Base-by-base conservation (phyloP, 2,113 vertebrate species). In the Caracal caracal region DNA sequence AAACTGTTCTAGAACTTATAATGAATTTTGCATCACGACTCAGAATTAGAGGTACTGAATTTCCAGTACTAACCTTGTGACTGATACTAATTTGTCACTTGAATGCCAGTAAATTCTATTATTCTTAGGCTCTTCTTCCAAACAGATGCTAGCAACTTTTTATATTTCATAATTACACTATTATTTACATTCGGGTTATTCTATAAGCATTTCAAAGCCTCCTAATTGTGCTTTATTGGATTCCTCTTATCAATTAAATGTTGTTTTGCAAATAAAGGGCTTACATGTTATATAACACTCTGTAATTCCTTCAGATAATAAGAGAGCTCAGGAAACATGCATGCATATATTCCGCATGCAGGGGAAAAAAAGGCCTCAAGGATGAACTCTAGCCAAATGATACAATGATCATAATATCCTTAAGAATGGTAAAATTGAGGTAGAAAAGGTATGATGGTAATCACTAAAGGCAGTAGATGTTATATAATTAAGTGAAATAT, bases 1-100 rank as follows among this genome's bases (percentile, higher is more conserved):
- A 97, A 88, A 94, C 63, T 51, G 24, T 75, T 83, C 80, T 80
- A 84, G 63, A 65, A 94, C 28, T 84, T 96, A 22, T 13, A 80
- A 75, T 37, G 61, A 75, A 73, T 76, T 90, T 59, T 93, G 40
- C 7, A 43, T 40, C 59, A 66, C 35, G 65, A 81, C 11, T 12
- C n/a, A 59, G 4, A 90, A 88, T 68, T 40, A 68, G 59, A 86
- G 59, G 40, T 78, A 82, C 5, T 79, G 17, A 92, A 96, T 76
- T 83, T 12, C 19, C 35, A 95, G 85, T 13, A 91, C 59, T 78
- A 66, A 81, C 28, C n/a, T 68, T 92, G 71, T 71, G 35, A 90
- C 80, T 90, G 56, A 51, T 43, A 81, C 0, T 56, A 94, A 70
- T 95, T 88, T 90, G 24, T 61, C 71, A 95, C 49, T 33, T 30